Conservation (phyloP, 2,797 vertebrate genomes). For the Dipus sagitta region DNA sequence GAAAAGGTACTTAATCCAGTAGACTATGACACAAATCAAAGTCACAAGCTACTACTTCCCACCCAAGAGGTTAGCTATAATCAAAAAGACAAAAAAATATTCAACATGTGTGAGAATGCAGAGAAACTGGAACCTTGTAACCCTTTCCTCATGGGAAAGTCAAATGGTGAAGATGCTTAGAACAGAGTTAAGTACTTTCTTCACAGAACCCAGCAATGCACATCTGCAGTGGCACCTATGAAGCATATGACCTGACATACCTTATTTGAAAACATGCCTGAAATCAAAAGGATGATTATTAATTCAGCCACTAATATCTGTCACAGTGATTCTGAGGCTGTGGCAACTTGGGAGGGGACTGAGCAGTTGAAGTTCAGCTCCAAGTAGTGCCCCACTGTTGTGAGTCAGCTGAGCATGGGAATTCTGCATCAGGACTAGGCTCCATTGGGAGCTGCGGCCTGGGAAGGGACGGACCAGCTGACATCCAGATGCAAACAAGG, state of each 20-base stretch:
- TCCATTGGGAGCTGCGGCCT: too few relatives aligned
- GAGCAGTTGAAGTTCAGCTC: too few relatives aligned
- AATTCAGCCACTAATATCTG: neutral
- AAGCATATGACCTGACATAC: neutral
- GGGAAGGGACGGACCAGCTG: too few relatives aligned
- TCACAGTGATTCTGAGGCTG: neutral
- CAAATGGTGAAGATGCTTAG: neutral
- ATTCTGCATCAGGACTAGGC: too few relatives aligned
- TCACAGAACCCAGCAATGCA: neutral
- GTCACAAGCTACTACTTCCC: neutral
- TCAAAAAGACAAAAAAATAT: neutral
- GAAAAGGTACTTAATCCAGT: neutral
- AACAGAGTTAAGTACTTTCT: neutral
- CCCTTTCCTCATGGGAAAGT: neutral
- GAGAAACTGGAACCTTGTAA: neutral
- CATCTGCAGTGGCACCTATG: neutral
- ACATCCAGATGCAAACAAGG: too few relatives aligned
- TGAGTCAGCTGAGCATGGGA: too few relatives aligned
- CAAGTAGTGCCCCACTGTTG: too few relatives aligned
- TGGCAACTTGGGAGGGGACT: too few relatives aligned
- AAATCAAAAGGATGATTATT: neutral
- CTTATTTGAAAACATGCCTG: neutral
- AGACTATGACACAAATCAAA: neutral
- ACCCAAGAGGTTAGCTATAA: neutral
- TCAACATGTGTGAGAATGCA: neutral